phyloP scores from a whole-genome alignment of 2,113 vertebrate genomes.

The Chaetorhynchus papuensis region DNA sequence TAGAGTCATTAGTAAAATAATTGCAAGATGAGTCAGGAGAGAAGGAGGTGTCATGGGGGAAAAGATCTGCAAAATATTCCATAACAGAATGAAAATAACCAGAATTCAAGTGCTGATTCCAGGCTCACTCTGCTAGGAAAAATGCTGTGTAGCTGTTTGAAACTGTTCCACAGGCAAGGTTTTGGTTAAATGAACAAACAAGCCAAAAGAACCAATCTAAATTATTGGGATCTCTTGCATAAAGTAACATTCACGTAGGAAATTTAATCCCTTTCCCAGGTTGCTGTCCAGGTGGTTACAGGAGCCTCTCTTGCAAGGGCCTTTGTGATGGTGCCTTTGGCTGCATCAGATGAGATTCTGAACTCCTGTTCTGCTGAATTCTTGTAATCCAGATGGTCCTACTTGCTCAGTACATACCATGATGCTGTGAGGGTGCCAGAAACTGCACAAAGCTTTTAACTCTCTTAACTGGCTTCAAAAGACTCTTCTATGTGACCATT shows the following conservation, averaged over 20 bases:
- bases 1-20: background rate
- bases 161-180: background rate
- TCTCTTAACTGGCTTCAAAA: background rate
- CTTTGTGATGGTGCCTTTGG: background rate
- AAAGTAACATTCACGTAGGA: fast-evolving
- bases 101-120: background rate
- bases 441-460: background rate
- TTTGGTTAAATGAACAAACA: background rate
- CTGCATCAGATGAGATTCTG: background rate
- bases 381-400: background rate
- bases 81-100: background rate
- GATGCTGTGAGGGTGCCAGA: background rate
- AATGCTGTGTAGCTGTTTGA: background rate
- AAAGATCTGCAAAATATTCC: background rate
- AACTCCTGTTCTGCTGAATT: background rate
- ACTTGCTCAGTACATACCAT: background rate
- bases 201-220: background rate
- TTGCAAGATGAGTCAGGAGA: background rate
- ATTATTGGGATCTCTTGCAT: background rate
- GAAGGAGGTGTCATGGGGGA: background rate
- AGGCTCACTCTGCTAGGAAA: background rate
- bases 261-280: background rate
- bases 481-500: background rate
- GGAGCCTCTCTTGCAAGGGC: background rate
- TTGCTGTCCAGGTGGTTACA: background rate